Base-by-base conservation (phyloP, 2,888 invertebrate genomes). In the Psylliodes chrysocephalus region DNA sequence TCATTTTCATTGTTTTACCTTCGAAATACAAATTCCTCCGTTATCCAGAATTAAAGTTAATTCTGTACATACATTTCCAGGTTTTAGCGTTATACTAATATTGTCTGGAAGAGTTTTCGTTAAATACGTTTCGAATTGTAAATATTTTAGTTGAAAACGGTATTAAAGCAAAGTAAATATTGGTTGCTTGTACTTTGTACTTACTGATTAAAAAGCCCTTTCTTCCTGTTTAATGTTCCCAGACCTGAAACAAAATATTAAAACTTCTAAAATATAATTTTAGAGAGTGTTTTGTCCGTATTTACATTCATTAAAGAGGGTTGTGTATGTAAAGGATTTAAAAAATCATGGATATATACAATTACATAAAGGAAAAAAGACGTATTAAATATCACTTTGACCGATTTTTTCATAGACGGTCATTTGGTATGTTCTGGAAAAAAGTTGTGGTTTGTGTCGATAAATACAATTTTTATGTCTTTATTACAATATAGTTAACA, bases 141-240 rank as follows among this genome's bases (percentile, higher is more conserved):
- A 79, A 79, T 78, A 79, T 78, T 79, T 74, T 75, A 75, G 71
- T 74, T 74, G 74, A 73, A 25, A 76, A 75, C 73, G 72, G 72
- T 71, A 73, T 75, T 74, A 73, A 72, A 72, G 71, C 70, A 69
- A 67, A 69, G 73, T 71, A 74, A 77, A 77, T 75, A 75, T 76
- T 74, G 71, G 69, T 68, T 69, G 74, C 71, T 71, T 72, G 71
- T 74, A 73, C 72, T 74, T 70, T 72, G 72, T 73, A 73, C 72
- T 74, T 71, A 67, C 72, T 74, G 73, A 76, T 76, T 77, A 73
- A 75, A 76, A 76, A 74, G 70, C 46, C 46, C 30, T 67, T 71
- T 73, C 71, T 71, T 70, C 70, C 72, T 66, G 67, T 71, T 71
- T 67, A 65, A 68, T 68, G 64, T 67, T 67, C 66, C 60, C 40